Evolutionary conservation across 1,140 invertebrate genomes (phyloP).

Genomic region (Parapsyche elsis): DNA sequence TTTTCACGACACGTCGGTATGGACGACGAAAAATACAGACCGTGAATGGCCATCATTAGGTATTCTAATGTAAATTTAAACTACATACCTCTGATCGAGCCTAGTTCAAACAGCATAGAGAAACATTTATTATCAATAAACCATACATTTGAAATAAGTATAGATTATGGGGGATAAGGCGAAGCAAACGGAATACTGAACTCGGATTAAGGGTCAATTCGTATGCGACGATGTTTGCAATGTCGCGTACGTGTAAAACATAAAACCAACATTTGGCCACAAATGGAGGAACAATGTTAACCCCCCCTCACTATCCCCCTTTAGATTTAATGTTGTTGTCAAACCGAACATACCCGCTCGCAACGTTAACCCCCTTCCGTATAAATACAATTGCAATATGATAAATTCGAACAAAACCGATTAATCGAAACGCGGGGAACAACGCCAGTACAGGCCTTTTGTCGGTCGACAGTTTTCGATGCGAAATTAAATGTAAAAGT

Average conservation of each 20-base stretch:
- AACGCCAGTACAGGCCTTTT: too few species aligned
- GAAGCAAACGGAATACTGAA: constrained; percentile 9
- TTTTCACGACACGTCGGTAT: too few species aligned
- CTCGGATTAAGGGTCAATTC: constrained; percentile 2
- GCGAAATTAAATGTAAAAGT: constrained; percentile 15
- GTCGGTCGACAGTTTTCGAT: too few species aligned
- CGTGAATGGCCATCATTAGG: too few species aligned
- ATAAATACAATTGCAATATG: too few species aligned
- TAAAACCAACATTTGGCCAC: constrained; percentile 26
- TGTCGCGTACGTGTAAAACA: constrained; percentile 29
- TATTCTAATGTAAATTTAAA: too few species aligned
- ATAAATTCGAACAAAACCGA: too few species aligned
- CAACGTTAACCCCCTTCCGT: too few species aligned
- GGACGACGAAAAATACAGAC: too few species aligned
- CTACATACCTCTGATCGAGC: too few species aligned
- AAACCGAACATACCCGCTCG: neutral
- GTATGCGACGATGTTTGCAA: constrained; percentile 3
- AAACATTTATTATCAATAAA: constrained; percentile 7
- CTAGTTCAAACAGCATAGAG: too few species aligned
- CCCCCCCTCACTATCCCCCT: too few species aligned
- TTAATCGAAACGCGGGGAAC: neutral
- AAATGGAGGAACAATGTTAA: constrained; percentile 27
- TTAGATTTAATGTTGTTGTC: neutral
- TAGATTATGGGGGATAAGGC: neutral
- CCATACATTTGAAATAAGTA: neutral